Percentiles rank a stretch among this genome's conserved stretches.
These are phyloP conservation scores for Dinoponera quadriceps DNA, from an alignment of 1,140 invertebrate species.

Conservation along the genomic window DNA sequence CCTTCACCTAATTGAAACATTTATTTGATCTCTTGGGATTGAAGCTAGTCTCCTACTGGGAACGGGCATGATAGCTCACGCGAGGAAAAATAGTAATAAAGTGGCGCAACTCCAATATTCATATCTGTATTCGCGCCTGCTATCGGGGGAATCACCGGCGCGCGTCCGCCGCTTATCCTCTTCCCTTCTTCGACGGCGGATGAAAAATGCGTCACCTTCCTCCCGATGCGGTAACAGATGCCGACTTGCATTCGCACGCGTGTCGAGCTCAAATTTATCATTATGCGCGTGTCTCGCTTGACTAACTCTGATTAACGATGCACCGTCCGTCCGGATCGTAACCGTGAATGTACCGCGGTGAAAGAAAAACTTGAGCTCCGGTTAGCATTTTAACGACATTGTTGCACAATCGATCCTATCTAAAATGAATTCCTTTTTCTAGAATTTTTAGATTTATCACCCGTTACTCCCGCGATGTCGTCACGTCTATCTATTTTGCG, in stretches of 20 bases:
- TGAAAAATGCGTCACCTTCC: slow-evolving; percentile 47
- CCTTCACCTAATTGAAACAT: no score
- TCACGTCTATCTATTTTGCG: background rate
- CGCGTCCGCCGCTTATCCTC: background rate
- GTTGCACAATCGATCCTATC: background rate
- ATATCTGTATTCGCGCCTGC: slow-evolving; percentile 11
- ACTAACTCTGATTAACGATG: slow-evolving; percentile 19
- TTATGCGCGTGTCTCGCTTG: slow-evolving; percentile 1
- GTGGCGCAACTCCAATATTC: slow-evolving; percentile 1
- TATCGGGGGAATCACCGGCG: background rate
- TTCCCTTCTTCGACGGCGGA: background rate
- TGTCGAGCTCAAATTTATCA: slow-evolving; percentile 41
- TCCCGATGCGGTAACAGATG: slow-evolving; percentile 18
- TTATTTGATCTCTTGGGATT: no score
- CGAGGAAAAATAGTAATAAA: slow-evolving; percentile 38
- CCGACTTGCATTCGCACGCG: slow-evolving; percentile 4
- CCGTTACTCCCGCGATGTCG: background rate
- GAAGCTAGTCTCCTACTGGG: no score
- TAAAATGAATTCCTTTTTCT: background rate
- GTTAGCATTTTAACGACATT: background rate
- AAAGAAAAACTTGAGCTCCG: background rate
- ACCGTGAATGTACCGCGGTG: background rate
- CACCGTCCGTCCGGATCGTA: background rate
- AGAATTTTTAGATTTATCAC: slow-evolving; percentile 4
- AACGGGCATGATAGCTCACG: no score